Conservation (phyloP, 2,113 vertebrate species). For the Mormoops blainvillei region DNA sequence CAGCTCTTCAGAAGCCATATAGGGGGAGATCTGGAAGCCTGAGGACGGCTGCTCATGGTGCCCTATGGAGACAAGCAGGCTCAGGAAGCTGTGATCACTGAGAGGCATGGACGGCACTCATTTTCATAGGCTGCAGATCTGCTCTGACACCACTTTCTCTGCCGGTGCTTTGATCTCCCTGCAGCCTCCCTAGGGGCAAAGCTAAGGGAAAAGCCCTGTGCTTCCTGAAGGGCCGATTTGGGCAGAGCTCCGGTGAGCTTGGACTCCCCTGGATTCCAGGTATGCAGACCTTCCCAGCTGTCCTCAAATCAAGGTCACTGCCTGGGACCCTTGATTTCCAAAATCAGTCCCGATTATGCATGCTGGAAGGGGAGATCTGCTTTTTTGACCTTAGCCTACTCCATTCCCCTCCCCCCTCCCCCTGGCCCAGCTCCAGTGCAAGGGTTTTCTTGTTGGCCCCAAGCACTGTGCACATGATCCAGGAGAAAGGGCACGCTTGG, state of each 20-base stretch:
- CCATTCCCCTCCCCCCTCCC: background rate
- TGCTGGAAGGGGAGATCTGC: background rate
- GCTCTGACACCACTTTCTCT: background rate
- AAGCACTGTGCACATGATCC: background rate
- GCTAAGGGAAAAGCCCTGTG: background rate
- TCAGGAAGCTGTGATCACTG: background rate
- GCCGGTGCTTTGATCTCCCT: background rate
- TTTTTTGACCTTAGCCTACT: background rate
- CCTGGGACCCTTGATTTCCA: background rate
- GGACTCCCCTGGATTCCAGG: background rate
- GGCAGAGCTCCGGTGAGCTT: background rate
- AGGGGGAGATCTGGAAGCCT: background rate
- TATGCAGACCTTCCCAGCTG: background rate
- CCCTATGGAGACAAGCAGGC: background rate
- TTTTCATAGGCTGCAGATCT: background rate
- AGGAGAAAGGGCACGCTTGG: background rate
- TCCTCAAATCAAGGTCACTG: background rate
- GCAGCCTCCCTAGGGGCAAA: background rate
- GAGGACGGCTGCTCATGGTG: background rate
- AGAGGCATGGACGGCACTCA: background rate
- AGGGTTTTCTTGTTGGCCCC: background rate
- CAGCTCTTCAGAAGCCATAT: background rate
- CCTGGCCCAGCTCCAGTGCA: background rate
- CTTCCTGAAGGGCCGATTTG: background rate
- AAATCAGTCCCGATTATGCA: background rate